Conservation (phyloP, 53 echinoderm and acorn worm genomes). For the Apostichopus leukothele region DNA sequence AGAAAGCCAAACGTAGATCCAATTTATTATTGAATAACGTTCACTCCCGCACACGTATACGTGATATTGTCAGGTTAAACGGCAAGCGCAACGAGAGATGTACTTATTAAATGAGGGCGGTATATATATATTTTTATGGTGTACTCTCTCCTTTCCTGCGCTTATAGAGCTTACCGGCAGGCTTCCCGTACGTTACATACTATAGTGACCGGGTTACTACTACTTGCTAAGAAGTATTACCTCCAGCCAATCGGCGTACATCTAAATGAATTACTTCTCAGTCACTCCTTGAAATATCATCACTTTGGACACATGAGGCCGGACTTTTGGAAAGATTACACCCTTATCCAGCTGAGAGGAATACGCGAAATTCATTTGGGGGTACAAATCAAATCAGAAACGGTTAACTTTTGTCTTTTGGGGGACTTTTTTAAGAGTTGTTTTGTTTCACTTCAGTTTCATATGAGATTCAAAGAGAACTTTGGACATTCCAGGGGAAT, state of each 20-base stretch:
- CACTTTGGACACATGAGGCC: slow-evolving; percentile 33
- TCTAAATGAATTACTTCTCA: slow-evolving; percentile 2
- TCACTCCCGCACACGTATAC: too few species aligned
- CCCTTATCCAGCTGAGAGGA: slow-evolving; percentile 21
- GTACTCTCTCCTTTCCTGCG: too few species aligned
- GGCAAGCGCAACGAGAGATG: too few species aligned
- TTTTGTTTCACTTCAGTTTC: neutral
- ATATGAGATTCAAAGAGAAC: neutral
- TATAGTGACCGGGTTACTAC: too few species aligned
- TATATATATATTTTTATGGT: too few species aligned
- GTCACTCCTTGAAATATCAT: slow-evolving; percentile 24
- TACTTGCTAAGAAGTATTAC: too few species aligned
- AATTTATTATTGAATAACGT: too few species aligned
- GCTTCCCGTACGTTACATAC: too few species aligned
- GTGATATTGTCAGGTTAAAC: too few species aligned
- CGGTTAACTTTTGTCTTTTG: neutral
- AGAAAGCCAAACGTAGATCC: too few species aligned
- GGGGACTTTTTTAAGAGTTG: neutral
- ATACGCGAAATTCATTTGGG: slow-evolving; percentile 6
- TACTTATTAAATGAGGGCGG: too few species aligned
- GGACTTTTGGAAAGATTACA: slow-evolving; percentile 33
- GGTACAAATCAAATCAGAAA: slow-evolving; percentile 5
- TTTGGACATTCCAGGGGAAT: neutral
- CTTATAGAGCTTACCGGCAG: too few species aligned
- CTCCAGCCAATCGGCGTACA: slow-evolving; percentile 19